Evolutionary conservation across 2,888 invertebrate species (phyloP), one percentile per base, ranked within the genome.

Genomic region (Fragum sueziense): DNA sequence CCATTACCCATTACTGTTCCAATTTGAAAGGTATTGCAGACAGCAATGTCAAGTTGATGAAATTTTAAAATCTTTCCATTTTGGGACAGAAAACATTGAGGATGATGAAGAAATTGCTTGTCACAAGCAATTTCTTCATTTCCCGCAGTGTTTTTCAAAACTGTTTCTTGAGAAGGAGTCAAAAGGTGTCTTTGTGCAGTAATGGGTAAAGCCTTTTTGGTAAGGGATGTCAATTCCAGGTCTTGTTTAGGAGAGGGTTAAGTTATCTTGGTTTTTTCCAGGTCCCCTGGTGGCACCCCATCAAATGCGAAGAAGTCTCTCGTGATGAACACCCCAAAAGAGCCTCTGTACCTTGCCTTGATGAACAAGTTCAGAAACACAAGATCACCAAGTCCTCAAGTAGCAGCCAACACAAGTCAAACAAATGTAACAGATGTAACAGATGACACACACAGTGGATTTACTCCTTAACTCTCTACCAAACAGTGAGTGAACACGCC

Each of bases 271-370:
- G n/a, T n/a, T n/a, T n/a, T n/a, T 68, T 69, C 0, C 77, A 91
- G 90, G 57, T 88, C 90, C 7, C 90, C 89, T 2, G 90, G 89
- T 17, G 88, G 88, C 20, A 89, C 90, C 7, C 89, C 90, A 1
- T 51, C 74, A 2, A 65, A 75, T 31, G 41, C 77, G 0, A 84
- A 81, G 70, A 75, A 76, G n/a, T 25, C 47, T 34, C 51, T 29
- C 27, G 54, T 37, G 11, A 75, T 68, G 34, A 67, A 54, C 14
- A 73, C 74, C 6, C 81, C 79, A n/a, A 71, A 76, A 1, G 90
- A 89, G 69, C 89, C 91, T 14, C 85, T 91, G 27, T 88, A 90
- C 72, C 79, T 80, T 41, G 88, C 89, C 25, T 81, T 91, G 37
- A 71, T 88, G 54, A 87, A 82, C 22, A 91, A 90, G 78, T 91